phyloP scores from a whole-genome alignment of 2,888 invertebrate genomes.

The Netelia inedita region DNA sequence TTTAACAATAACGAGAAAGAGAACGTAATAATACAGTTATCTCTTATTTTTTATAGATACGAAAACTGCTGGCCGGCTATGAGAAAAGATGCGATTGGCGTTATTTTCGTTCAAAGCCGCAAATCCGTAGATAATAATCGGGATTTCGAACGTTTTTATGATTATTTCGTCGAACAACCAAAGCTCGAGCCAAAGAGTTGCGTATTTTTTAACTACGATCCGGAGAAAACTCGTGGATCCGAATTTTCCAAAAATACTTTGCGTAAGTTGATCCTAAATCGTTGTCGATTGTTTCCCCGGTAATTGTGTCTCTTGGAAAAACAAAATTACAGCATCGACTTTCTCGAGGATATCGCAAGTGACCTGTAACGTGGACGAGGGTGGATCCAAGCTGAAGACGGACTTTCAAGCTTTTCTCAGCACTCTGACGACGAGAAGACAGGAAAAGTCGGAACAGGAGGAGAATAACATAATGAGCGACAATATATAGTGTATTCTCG shows the following conservation, averaged over 20 bases:
- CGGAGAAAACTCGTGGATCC: slow-evolving; percentile 85
- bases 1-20: slow-evolving; percentile 1
- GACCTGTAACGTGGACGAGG: slow-evolving; percentile 87
- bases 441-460: slow-evolving; percentile 76
- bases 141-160: slow-evolving; percentile 88
- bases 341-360: slow-evolving; percentile 88
- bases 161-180: slow-evolving; percentile 90
- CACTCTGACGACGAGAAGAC: slow-evolving; percentile 77
- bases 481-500: slow-evolving; percentile 68
- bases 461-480: slow-evolving; percentile 74
- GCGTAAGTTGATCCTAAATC: slow-evolving; percentile 84
- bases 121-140: slow-evolving; percentile 86
- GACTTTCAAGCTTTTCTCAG: slow-evolving; percentile 85
- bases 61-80: slow-evolving; percentile 92
- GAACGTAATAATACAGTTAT: neutral
- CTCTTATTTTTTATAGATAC: slow-evolving; percentile 86
- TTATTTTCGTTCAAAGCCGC: slow-evolving; percentile 90
- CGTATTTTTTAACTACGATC: slow-evolving; percentile 87
- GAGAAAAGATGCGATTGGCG: slow-evolving; percentile 89
- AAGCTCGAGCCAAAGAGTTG: slow-evolving; percentile 89
- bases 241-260: slow-evolving; percentile 84
- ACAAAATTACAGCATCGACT: slow-evolving; percentile 86
- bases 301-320: slow-evolving; percentile 2
- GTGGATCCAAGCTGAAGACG: slow-evolving; percentile 87
- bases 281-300: neutral